phyloP scores from a whole-genome alignment of 2,888 invertebrate genomes.

The Apotomis betuletana region DNA sequence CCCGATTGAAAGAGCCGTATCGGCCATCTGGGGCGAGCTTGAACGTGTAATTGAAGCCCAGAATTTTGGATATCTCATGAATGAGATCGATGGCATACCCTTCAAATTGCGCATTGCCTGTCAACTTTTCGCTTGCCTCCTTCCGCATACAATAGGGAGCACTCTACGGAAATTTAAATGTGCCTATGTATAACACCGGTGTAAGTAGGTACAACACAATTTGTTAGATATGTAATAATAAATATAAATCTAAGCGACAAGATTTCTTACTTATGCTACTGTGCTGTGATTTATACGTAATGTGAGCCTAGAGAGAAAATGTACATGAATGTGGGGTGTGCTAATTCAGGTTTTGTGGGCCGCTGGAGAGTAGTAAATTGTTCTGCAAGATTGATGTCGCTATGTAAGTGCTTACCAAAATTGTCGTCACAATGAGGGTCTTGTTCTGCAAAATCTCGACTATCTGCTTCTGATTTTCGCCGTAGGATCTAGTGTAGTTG shows the following conservation, averaged over 20 bases:
- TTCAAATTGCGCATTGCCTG: slow-evolving; percentile 96
- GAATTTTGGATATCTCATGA: slow-evolving; percentile 93
- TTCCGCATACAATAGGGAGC: slow-evolving; percentile 98
- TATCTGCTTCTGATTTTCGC: slow-evolving; percentile 93
- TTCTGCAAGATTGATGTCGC: slow-evolving; percentile 57
- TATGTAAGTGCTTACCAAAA: slow-evolving; percentile 87
- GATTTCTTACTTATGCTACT: neutral
- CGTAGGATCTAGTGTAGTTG: slow-evolving; percentile 93
- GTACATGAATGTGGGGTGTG: slow-evolving; percentile 57
- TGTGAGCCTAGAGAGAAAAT: slow-evolving; percentile 54
- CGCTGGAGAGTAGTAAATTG: slow-evolving; percentile 62
- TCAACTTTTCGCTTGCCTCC: slow-evolving; percentile 91
- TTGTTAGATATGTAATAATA: neutral
- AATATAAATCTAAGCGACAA: slow-evolving; percentile 7
- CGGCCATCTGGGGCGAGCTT: slow-evolving; percentile 93
- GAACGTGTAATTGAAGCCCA: slow-evolving; percentile 95
- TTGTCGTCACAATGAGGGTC: slow-evolving; percentile 95
- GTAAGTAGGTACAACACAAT: neutral
- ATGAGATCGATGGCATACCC: slow-evolving; percentile 98
- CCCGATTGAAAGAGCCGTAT: slow-evolving; percentile 91
- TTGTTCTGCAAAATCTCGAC: slow-evolving; percentile 96
- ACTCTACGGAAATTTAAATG: slow-evolving; percentile 85
- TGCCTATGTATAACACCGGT: slow-evolving; percentile 16
- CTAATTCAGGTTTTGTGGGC: slow-evolving; percentile 66
- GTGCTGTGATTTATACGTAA: slow-evolving; percentile 56